Base-by-base conservation (phyloP, 1,140 invertebrate species). In the Brachionus asplanchnoidis region DNA sequence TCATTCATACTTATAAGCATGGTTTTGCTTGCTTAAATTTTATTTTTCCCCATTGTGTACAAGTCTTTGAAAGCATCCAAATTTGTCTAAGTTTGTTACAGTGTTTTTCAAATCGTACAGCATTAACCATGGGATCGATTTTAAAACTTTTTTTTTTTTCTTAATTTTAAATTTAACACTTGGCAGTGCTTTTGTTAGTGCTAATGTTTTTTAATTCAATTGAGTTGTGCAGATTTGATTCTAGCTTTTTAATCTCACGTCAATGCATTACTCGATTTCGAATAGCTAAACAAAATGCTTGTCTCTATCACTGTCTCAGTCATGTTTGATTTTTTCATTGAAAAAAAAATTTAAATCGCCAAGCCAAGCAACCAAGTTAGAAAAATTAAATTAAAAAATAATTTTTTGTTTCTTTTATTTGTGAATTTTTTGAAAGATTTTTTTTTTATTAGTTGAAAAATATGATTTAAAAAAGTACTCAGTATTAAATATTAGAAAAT, bases 1-100 rank as follows among this genome's bases (percentile, higher is more conserved):
- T 68, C 66, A 68, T 68, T 32, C 11, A n/a, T 68, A 68, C 26
- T 32, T 68, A 68, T 68, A 68, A 68, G 66, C 66, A 68, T 68
- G 66, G 66, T 68, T 68, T 68, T 68, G 26, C 23, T 23, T 68
- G 32, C 32, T 68, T 68, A 68, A 68, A 66, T 53, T 53, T 53
- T 20, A 60, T 23, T 60, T 60, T 26, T 60, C 20, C 32, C 32
- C 53, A 60, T 60, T 60, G 53, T 60, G 20, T 60, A 20, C 53
- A 60, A 60, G 17, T 60, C 20, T 23, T 60, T 20, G 53, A 60
- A 60, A n/a, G 53, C 53, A 60, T 60, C 53, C 53, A 60, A 60
- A 60, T 8, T 60, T 60, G 53, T 60, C 53, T 60, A 60, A 20
- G 20, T 20, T 23, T 60, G 53, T 60, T 60, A 26, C 53, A 60